Evolutionary conservation across 2,888 invertebrate species (phyloP), one percentile per base, ranked within the genome.

Genomic region (Sarcophaga variegata): DNA sequence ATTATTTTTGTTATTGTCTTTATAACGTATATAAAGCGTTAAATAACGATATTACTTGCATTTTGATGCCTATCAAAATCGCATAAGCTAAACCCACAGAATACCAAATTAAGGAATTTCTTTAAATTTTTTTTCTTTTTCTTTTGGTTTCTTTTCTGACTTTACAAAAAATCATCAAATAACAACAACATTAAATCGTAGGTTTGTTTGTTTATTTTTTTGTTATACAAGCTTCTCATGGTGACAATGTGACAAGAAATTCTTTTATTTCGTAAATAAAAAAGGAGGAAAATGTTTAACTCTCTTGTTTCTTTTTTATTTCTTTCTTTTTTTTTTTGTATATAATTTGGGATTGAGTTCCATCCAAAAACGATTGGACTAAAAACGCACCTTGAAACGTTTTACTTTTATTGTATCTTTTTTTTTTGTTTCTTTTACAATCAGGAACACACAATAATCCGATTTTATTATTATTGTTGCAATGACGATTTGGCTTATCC

Each of bases 381-480:
- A 47, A 64, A 72, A 89, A 90, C 90, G 90, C 91, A 91, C 90
- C 90, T 90, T 90, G 88, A 88, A 89, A 85, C 67, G 62, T 62
- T 85, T 80, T 27, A 70, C 75, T 84, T 80, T 82, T 77, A 76
- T 59, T 27, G 64, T 82, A 70, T n/a, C 20, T 60, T 71, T 82
- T 47, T 60, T 81, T 64, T 25, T 5, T 12, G 0, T 62, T 77
- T 70, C 62, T 45, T 71, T 59, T 12, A 45, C 22, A 75, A 67
- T 22, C 69, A 81, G 78, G 74, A 85, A 81, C 49, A 81, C 49
- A 71, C 62, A 83, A 80, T 84, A 87, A 87, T 87, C 84, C 81
- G 47, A 66, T 87, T 78, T 83, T 78, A 71, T 78, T 62, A 63
- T 78, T 75, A 81, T 10, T 82, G 76, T 22, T 54, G 8, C 37